Conservation (phyloP, 2,888 invertebrate species). For the Pedicia rivosa region DNA sequence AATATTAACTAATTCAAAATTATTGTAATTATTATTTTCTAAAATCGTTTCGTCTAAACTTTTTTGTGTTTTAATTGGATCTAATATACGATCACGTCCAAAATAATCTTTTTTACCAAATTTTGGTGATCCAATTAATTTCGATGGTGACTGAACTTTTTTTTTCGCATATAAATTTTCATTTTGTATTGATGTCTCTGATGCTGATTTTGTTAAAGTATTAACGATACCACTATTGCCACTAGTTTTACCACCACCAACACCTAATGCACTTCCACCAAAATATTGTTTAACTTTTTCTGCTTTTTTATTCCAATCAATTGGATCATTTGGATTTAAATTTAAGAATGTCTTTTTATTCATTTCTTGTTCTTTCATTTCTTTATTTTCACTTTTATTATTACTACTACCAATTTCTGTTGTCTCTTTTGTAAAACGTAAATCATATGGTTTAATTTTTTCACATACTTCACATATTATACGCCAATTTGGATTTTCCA, state of each 20-base stretch:
- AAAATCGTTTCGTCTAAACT: slow-evolving; percentile 1
- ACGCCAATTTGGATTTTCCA: slow-evolving; percentile 41
- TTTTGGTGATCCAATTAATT: slow-evolving; percentile 9
- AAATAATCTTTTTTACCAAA: slow-evolving; percentile 5
- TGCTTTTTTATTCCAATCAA: slow-evolving; percentile 16
- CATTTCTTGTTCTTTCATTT: too few relatives aligned
- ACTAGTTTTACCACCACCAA: too few relatives aligned
- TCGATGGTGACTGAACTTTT: too few relatives aligned
- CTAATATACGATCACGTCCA: not conserved
- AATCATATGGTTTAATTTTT: slow-evolving; percentile 31
- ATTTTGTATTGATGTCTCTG: slow-evolving; percentile 10
- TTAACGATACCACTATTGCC: slow-evolving; percentile 1
- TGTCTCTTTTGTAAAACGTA: slow-evolving; percentile 5
- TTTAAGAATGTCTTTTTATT: not conserved
- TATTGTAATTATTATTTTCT: too few relatives aligned
- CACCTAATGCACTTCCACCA: slow-evolving; percentile 12
- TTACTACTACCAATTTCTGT: too few relatives aligned
- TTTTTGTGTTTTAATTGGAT: slow-evolving; percentile 4
- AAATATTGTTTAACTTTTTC: slow-evolving; percentile 18
- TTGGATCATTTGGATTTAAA: slow-evolving; percentile 31
- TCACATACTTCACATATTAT: slow-evolving; percentile 46
- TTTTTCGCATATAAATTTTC: too few relatives aligned
- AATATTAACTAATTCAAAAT: not conserved
- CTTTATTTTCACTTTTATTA: too few relatives aligned
- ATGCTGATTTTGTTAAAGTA: slow-evolving; percentile 12